Evolutionary conservation across 2,113 vertebrate species (phyloP), one percentile per base, ranked within the genome.

Genomic region (Scalopus aquaticus): DNA sequence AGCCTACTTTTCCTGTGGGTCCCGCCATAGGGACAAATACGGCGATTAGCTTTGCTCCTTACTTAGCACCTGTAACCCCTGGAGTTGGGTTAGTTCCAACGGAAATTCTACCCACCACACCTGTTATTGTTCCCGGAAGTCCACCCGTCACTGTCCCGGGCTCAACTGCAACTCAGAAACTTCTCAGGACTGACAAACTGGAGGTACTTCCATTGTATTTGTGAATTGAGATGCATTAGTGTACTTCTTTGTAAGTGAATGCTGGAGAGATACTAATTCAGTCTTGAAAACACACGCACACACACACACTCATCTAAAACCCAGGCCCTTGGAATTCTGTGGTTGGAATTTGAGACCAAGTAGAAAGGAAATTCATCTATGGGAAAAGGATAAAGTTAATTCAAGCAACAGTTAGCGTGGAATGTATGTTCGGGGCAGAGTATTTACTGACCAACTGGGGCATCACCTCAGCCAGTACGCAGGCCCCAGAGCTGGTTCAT

Each of bases 1-100:
- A 99, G 99, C 99, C 99, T 98, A 99, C 99, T 46, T 99, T 99
- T 98, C 99, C 99, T 54, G 98, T 99, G 97, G 99, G 98, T 98
- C 99, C 99, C 98, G 98, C 99, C 96, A 98, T 99, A 96, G 99
- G 99, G 98, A 97, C 99, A 94, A 99, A 99, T 79, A 97, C 99
- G 10, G 98, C 98, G 96, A 99, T 99, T 96, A 98, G 99, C 98
- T 99, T 99, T 98, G 98, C 99, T 97, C 99, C 99, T 90, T 99
- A 99, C 97, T 97, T 99, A 98, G 99, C 99, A 62, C 98, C 99
- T 16, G 97, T 99, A 97, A 99, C 98, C 97, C 99, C 99, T 2
- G 99, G 99, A 97, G 99, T 99, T 98, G 99, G 99, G 96, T 98
- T 99, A 96, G 98, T 99, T 95, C 98, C 99, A 30, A 99, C 99